Conservation (phyloP, 2,888 invertebrate genomes). For the Cremastinae sp. region DNA sequence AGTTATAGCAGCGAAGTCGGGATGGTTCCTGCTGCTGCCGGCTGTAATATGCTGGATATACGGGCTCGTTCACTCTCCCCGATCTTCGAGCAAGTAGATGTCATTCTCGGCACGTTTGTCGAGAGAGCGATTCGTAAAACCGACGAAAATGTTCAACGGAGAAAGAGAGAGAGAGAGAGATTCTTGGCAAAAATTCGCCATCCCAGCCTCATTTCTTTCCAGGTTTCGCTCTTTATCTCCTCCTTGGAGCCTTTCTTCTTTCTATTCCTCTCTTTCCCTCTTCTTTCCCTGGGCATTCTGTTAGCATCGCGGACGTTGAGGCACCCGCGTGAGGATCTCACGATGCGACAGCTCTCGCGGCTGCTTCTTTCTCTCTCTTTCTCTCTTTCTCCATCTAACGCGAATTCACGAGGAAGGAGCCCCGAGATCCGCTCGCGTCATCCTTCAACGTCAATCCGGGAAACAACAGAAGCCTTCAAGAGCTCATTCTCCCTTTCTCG, state of each 20-base stretch:
- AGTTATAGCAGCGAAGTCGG: slow-evolving; percentile 1
- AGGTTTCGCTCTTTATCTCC: slow-evolving; percentile 62
- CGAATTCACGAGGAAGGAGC: slow-evolving; percentile 48
- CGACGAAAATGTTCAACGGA: slow-evolving; percentile 69
- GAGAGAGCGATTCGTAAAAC: slow-evolving; percentile 73
- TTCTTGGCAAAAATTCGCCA: slow-evolving; percentile 68
- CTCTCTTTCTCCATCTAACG: slow-evolving; percentile 7
- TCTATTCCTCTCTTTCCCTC: slow-evolving; percentile 39
- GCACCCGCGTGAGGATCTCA: slow-evolving; percentile 64
- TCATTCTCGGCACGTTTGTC: slow-evolving; percentile 75
- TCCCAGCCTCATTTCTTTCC: slow-evolving; percentile 65
- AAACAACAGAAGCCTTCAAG: slow-evolving; percentile 57
- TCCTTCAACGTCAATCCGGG: slow-evolving; percentile 79
- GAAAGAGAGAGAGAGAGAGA: slow-evolving; percentile 21
- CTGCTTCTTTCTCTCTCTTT: slow-evolving; percentile 24
- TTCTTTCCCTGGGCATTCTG: slow-evolving; percentile 43
- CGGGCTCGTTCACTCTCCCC: slow-evolving; percentile 32
- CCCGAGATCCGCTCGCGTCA: slow-evolving; percentile 72
- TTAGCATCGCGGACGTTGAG: slow-evolving; percentile 49
- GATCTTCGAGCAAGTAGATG: slow-evolving; percentile 47
- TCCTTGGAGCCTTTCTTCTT: slow-evolving; percentile 55
- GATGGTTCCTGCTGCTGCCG: slow-evolving; percentile 19
- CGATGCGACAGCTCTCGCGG: slow-evolving; percentile 68
- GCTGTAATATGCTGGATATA: slow-evolving; percentile 39
- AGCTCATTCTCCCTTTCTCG: slow-evolving; percentile 54